These are phyloP conservation scores for Uloborus diversus DNA, from an alignment of 1,140 invertebrate species.

Conservation along the genomic window DNA sequence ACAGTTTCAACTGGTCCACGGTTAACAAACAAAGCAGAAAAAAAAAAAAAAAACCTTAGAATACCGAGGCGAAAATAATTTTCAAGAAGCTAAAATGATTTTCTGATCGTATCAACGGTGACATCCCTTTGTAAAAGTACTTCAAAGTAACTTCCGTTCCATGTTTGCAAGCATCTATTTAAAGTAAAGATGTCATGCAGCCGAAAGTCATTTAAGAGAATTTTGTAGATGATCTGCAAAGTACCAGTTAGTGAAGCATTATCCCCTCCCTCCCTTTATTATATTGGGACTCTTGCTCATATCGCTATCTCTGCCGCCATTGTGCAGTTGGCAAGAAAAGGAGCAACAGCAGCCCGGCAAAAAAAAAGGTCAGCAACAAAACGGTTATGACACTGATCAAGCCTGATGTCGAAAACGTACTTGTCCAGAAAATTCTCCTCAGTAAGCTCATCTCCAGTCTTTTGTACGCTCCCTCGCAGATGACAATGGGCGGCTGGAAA, in stretches of 20 bases:
- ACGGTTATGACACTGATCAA: conserved; percentile 33
- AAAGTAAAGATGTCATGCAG: background rate
- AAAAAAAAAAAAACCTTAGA: too few relatives aligned
- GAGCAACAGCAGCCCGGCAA: background rate
- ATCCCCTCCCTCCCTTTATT: background rate
- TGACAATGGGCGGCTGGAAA: background rate
- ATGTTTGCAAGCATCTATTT: background rate
- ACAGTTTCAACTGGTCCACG: too few relatives aligned
- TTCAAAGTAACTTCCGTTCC: background rate
- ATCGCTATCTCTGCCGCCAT: too few relatives aligned
- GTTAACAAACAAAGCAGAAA: too few relatives aligned
- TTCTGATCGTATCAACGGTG: too few relatives aligned
- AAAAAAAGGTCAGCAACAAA: conserved; percentile 21
- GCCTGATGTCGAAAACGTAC: conserved; percentile 23
- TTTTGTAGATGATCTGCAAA: background rate
- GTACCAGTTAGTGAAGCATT: background rate
- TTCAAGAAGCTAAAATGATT: too few relatives aligned
- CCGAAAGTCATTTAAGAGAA: background rate
- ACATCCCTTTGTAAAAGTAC: too few relatives aligned
- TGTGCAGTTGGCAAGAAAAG: too few relatives aligned
- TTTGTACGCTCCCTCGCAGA: background rate
- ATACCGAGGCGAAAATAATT: too few relatives aligned
- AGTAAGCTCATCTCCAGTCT: conserved; percentile 18
- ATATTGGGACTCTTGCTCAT: background rate
- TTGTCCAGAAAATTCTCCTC: conserved; percentile 18